Evolutionary conservation across 1,140 invertebrate genomes (phyloP).

Genomic region (Cryptotermes secundus): DNA sequence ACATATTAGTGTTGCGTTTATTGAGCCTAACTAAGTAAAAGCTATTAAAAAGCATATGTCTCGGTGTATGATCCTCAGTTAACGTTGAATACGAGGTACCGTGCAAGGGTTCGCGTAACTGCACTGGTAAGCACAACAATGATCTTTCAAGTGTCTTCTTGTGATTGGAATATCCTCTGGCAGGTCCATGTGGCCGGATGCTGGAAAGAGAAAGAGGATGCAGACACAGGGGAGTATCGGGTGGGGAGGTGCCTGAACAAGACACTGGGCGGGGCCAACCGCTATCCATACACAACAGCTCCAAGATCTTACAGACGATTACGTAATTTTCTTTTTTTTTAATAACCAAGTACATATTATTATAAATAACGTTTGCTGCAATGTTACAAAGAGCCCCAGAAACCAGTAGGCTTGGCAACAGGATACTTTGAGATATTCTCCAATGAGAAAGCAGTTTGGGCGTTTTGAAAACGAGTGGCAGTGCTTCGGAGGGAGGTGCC

Average conservation of each 20-base stretch:
- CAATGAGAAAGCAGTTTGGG: background rate
- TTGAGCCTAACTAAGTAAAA: too few relatives aligned
- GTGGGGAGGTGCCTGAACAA: background rate
- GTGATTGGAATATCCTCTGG: background rate
- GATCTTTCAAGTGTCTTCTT: too few relatives aligned
- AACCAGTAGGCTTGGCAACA: background rate
- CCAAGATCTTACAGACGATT: background rate
- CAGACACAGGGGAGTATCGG: background rate
- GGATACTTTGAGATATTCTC: background rate
- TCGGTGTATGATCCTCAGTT: too few relatives aligned
- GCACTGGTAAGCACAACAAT: too few relatives aligned
- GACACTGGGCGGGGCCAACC: conserved; percentile 3
- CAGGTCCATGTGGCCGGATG: conserved; percentile 10
- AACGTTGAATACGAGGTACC: too few relatives aligned
- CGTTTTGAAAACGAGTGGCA: background rate
- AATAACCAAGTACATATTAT: background rate
- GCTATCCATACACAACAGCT: background rate
- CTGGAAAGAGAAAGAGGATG: background rate
- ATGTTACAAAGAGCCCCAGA: background rate
- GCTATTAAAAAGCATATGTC: too few relatives aligned
- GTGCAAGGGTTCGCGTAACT: too few relatives aligned
- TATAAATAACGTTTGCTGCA: conserved; percentile 8
- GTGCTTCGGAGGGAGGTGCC: background rate
- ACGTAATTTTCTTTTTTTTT: background rate
- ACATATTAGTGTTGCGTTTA: too few relatives aligned